phyloP scores from a whole-genome alignment of 2,797 vertebrate species.

The Myotis findleyi region DNA sequence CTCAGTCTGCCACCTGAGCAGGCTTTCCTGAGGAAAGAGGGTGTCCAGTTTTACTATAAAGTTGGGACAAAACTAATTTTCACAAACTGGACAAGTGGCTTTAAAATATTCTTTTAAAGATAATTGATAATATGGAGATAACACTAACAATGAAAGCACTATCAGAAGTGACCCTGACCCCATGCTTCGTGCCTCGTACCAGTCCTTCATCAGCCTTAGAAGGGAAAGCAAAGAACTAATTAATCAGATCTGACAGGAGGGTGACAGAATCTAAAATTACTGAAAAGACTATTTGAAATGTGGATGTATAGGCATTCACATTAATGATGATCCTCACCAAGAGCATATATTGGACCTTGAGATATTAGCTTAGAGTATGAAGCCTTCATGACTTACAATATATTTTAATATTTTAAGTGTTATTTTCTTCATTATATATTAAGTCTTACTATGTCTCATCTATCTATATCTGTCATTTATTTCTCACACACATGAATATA shows the following conservation, averaged over 20 bases:
- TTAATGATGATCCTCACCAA: background rate
- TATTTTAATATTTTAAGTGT: background rate
- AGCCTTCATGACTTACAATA: background rate
- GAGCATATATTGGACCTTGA: background rate
- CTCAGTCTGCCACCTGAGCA: background rate
- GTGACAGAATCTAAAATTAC: background rate
- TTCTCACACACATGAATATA: background rate
- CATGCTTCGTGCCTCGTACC: fast-evolving
- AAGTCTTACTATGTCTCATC: background rate
- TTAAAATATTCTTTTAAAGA: background rate
- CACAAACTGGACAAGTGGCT: background rate
- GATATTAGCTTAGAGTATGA: background rate
- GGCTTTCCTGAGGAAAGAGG: background rate
- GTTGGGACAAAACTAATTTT: background rate
- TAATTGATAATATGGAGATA: background rate
- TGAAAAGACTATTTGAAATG: background rate
- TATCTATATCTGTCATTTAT: background rate
- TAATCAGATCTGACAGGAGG: background rate
- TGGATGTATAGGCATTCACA: background rate
- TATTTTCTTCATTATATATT: background rate
- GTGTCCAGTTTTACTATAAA: background rate
- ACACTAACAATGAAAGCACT: background rate
- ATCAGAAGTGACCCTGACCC: background rate
- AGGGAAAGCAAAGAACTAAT: background rate
- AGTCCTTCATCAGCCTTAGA: background rate